Percentiles rank a stretch among this genome's conserved stretches.
phyloP scores from a whole-genome alignment of 2,113 vertebrate species.

The Dicentrarchus labrax region DNA sequence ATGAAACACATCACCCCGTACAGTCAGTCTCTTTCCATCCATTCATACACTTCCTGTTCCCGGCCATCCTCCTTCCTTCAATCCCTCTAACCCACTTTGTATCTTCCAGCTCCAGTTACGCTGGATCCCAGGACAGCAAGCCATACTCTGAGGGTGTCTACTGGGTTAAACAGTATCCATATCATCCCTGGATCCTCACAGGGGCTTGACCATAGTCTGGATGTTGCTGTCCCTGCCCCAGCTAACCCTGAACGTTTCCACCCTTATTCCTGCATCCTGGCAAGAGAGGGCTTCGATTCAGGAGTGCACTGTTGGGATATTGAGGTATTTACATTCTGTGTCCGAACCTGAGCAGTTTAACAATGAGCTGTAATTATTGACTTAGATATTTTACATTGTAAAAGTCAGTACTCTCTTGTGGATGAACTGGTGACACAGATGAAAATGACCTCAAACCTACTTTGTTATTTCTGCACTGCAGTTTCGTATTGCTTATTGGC shows the following conservation, averaged over 20 bases:
- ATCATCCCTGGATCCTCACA: neutral
- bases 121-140: conserved; percentile 64
- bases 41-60: neutral
- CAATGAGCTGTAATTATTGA: neutral
- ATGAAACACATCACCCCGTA: conserved; percentile 64
- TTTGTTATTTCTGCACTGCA: neutral
- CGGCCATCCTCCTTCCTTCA: neutral
- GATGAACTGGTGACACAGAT: neutral
- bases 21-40: conserved; percentile 54
- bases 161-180: conserved; percentile 43
- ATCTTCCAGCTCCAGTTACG: conserved; percentile 60
- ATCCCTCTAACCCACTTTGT: neutral
- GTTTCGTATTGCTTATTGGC: neutral
- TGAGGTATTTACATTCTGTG: conserved; percentile 25
- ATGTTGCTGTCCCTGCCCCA: neutral
- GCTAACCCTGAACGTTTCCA: conserved; percentile 45
- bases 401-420: neutral
- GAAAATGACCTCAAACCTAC: neutral
- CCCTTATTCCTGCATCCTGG: conserved; percentile 35
- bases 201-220: neutral
- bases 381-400: neutral
- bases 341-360: neutral
- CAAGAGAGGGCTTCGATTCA: conserved; percentile 48
- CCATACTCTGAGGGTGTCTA: conserved; percentile 18
- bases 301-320: conserved; percentile 55